Conservation (phyloP, 2,113 vertebrate species). For the Crotalus tigris region DNA sequence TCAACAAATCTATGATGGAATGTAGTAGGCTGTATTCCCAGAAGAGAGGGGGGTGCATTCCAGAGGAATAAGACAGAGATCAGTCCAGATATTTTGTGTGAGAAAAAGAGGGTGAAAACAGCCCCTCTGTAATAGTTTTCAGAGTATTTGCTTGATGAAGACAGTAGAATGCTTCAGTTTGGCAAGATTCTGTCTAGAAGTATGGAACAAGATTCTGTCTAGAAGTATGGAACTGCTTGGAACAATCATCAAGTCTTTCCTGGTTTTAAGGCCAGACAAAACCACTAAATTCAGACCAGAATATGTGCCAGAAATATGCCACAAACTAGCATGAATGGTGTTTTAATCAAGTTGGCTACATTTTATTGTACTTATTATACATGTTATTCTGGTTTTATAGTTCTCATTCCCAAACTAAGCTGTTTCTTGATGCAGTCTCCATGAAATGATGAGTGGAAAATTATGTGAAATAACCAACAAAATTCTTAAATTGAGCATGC, state of each 20-base stretch:
- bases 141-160: background rate
- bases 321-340: background rate
- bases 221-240: background rate
- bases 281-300: background rate
- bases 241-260: background rate
- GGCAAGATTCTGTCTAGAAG: background rate
- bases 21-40: background rate
- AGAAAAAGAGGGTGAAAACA: background rate
- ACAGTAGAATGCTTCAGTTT: background rate
- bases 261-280: background rate
- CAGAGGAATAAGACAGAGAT: background rate
- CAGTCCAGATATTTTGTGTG: background rate
- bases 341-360: background rate
- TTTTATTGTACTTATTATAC: background rate
- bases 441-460: background rate
- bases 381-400: background rate
- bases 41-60: background rate
- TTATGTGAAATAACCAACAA: background rate
- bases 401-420: background rate
- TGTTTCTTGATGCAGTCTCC: background rate
- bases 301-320: background rate
- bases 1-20: background rate
- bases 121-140: background rate
- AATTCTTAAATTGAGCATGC: background rate
- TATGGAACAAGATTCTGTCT: background rate